phyloP scores from a whole-genome alignment of 2,797 vertebrate genomes.

The Argentina silus region DNA sequence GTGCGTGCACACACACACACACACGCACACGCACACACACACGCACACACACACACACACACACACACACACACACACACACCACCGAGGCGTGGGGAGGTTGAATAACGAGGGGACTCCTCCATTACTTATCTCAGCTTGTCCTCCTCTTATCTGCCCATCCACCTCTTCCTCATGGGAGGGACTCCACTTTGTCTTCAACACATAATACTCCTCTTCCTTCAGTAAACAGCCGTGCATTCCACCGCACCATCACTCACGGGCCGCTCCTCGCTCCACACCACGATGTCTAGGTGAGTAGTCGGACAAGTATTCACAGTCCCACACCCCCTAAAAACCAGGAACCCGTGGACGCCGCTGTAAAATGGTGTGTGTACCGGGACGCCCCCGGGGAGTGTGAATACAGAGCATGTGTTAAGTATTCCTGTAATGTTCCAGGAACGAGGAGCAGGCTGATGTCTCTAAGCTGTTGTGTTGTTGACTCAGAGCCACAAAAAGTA shows the following conservation, averaged over 20 bases:
- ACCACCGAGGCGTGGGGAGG: constrained; percentile 23
- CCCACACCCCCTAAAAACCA: background rate
- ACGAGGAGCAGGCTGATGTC: constrained; percentile 49
- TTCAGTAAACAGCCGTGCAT: constrained; percentile 37
- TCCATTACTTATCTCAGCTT: constrained; percentile 6
- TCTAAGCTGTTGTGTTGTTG: constrained; percentile 56
- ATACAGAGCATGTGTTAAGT: too few relatives aligned
- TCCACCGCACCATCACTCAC: constrained; percentile 38
- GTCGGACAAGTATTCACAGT: background rate
- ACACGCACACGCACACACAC: constrained; percentile 5
- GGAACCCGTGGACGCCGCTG: background rate
- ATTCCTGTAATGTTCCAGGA: constrained; percentile 62
- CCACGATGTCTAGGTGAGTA: background rate
- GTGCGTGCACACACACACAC: background rate
- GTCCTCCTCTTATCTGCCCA: constrained; percentile 36
- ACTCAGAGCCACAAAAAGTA: constrained; percentile 54
- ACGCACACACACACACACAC: constrained; percentile 2
- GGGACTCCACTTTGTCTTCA: constrained; percentile 39
- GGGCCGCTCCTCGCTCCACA: background rate
- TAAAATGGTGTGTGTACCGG: too few relatives aligned
- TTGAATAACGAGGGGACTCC: constrained; percentile 46
- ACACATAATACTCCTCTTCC: constrained; percentile 22
- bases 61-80: background rate
- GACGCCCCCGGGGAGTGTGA: too few relatives aligned
- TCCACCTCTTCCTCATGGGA: constrained; percentile 33